Conservation (phyloP, 1,140 invertebrate species). For the Temnothorax longispinosus region DNA sequence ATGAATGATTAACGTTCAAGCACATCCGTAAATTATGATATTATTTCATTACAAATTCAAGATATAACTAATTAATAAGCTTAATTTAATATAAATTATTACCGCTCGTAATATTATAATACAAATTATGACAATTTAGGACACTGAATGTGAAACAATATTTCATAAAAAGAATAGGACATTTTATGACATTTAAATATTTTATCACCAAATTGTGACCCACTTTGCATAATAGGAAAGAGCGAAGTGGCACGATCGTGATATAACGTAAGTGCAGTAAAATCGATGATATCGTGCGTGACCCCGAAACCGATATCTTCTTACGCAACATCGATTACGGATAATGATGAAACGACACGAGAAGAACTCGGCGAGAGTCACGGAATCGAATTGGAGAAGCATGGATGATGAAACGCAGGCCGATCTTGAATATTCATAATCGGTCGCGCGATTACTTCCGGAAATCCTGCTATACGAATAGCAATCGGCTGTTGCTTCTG, state of each 20-base stretch:
- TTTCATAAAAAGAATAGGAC: neutral
- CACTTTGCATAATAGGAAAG: neutral
- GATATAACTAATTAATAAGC: slow-evolving; percentile 26
- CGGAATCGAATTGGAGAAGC: slow-evolving; percentile 29
- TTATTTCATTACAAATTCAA: slow-evolving; percentile 17
- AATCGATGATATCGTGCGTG: neutral
- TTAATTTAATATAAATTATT: slow-evolving; percentile 16
- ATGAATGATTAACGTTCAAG: slow-evolving; percentile 3
- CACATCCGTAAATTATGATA: slow-evolving; percentile 13
- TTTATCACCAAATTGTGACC: neutral
- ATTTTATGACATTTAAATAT: too few relatives aligned
- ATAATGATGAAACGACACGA: slow-evolving; percentile 12
- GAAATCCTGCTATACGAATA: neutral
- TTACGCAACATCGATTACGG: neutral
- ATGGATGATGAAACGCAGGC: neutral
- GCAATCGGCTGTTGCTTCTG: neutral
- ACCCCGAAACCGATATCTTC: neutral
- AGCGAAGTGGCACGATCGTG: neutral
- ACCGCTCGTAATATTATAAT: neutral
- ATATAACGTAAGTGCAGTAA: neutral
- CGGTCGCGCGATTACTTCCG: neutral
- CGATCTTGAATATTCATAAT: slow-evolving; percentile 31
- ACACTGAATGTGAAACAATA: neutral
- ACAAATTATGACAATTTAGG: neutral
- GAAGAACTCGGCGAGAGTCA: neutral